Evolutionary conservation across 2,888 invertebrate genomes (phyloP), one percentile per base, ranked within the genome.

Genomic region (Leucophenga maculata): DNA sequence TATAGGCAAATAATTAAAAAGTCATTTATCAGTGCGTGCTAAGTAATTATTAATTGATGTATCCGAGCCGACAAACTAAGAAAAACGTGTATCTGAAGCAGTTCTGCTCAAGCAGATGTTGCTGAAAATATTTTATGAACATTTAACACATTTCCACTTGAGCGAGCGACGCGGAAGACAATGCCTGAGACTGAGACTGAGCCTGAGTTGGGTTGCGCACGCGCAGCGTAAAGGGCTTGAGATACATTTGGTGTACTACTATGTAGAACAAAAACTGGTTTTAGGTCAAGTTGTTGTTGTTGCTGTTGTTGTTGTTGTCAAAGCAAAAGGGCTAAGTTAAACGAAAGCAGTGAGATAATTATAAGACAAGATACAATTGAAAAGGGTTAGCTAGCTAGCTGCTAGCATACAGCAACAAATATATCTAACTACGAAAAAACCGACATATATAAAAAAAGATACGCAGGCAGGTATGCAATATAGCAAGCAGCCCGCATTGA

Each of bases 61-160:
- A 74, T 74, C 14, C 16, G 59, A 59, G n/a, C 1, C 22, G 54
- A 18, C 16, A 57, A 57, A 22, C 8, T 18, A 31, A 18, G 22
- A 57, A 26, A 13, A n/a, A 57, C 14, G 13, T 16, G 18, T 39
- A 39, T 39, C 39, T 39, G 6, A 39, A 39, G 9, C 3, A 39
- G 39, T 39, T 39, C n/a, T n/a, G n/a, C n/a, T n/a, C n/a, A n/a
- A n/a, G 11, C 3, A 39, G 39, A 6, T 39, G 39, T 39, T 11
- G 39, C 39, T 22, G n/a, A 57, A 57, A 57, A 57, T 57, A 26
- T 64, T 64, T 64, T 75, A 70, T 71, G 71, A 66, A 71, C 60
- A 64, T 71, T 79, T 80, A 73, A 77, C 79, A 79, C 75, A 80
- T 78, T 79, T 80, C 74, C 78, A 79, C 75, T 50, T 18, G 65